Conservation (phyloP, 2,113 vertebrate species). For the Trogon surrucura region DNA sequence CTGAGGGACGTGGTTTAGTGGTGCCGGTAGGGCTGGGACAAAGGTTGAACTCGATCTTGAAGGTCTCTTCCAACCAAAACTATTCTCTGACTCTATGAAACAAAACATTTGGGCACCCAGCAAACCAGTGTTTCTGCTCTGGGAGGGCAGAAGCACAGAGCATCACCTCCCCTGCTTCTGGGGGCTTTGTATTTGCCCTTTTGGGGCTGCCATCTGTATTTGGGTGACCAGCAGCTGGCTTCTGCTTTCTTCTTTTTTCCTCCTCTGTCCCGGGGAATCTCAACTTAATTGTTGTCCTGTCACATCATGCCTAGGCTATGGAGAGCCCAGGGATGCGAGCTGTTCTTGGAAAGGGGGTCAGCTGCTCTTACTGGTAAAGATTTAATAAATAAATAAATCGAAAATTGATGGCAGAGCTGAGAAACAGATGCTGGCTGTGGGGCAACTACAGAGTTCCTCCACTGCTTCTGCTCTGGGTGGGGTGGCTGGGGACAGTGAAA, state of each 20-base stretch:
- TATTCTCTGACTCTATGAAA: background rate
- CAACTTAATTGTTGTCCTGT: background rate
- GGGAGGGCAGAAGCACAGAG: background rate
- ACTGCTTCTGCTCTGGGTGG: background rate
- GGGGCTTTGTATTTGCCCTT: background rate
- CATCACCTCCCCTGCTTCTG: fast-evolving
- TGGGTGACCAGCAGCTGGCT: background rate
- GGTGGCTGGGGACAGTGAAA: background rate
- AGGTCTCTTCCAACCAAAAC: no score
- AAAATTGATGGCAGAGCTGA: background rate
- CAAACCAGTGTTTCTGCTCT: background rate
- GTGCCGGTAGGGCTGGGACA: no score
- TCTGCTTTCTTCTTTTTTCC: background rate
- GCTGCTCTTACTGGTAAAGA: background rate
- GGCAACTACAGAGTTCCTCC: background rate
- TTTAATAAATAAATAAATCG: no score
- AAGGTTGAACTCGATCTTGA: no score
- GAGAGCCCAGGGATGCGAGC: background rate
- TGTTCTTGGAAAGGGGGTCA: background rate
- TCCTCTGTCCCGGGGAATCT: background rate
- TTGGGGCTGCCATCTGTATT: background rate
- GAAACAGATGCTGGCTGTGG: background rate
- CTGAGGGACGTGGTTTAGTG: no score
- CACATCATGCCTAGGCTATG: fast-evolving
- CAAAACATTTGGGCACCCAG: fast-evolving